These are phyloP conservation scores for Coreoperca whiteheadi DNA, from an alignment of 2,113 vertebrate genomes.

Conservation along the genomic window DNA sequence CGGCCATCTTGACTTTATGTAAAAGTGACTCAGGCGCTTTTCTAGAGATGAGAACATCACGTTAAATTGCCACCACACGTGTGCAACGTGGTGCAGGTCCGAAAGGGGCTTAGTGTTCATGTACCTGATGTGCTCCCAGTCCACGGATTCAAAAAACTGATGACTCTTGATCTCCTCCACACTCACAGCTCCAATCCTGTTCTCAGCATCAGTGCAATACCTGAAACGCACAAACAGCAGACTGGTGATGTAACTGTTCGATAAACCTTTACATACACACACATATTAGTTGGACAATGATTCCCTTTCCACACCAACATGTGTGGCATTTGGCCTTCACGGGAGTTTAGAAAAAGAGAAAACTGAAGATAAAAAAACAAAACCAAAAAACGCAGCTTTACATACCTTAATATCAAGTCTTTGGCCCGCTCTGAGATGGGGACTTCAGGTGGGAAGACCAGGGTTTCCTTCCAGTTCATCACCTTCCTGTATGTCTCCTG, in stretches of 20 bases:
- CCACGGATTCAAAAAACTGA: conserved; percentile 95
- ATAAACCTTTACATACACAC: background rate
- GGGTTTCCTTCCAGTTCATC: conserved; percentile 99
- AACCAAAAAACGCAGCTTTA: background rate
- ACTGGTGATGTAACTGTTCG: background rate
- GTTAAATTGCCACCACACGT: background rate
- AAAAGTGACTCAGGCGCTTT: background rate
- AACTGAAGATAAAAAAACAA: background rate
- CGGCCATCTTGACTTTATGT: background rate
- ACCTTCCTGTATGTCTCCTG: conserved; percentile 99
- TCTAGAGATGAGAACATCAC: too few relatives aligned
- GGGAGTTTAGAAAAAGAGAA: background rate
- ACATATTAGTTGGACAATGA: background rate
- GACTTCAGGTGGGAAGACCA: conserved; percentile 97
- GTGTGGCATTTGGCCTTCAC: background rate
- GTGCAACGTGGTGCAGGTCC: background rate
- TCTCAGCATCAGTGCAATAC: conserved; percentile 95
- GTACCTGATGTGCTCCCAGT: conserved; percentile 99
- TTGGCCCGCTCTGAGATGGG: conserved; percentile 98
- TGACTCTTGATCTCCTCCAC: conserved; percentile 97
- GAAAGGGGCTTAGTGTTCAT: background rate
- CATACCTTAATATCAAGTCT: conserved; percentile 90
- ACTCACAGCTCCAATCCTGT: conserved; percentile 92
- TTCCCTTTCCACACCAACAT: background rate
- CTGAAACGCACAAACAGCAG: conserved; percentile 74